Evolutionary conservation across 2,888 invertebrate genomes (phyloP), one percentile per base, ranked within the genome.

Genomic region (Napeogenes inachia): DNA sequence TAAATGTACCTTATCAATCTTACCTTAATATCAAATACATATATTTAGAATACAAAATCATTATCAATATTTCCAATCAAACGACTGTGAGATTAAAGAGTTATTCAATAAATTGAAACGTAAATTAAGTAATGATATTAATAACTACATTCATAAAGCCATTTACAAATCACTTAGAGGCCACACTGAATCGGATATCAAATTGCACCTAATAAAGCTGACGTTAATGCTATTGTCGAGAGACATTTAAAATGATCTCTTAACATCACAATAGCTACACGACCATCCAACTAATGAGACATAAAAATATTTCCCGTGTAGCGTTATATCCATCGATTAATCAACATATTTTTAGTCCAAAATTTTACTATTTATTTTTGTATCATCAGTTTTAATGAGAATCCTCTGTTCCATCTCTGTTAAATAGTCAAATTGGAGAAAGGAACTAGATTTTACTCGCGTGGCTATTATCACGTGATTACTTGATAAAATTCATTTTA

Each of bases 291-390:
- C 79, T 87, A 87, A 90, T 82, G 89, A 87, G 78, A 79, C 84
- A 80, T 82, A 87, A 88, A 90, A 89, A 88, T 89, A 86, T 87
- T 89, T 89, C 78, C 75, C 87, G 71, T 90, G 89, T 90, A 73
- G 74, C 82, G 76, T 84, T 79, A 84, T 84, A 78, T 71, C 75
- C 79, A 80, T 84, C 85, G 78, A 89, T 90, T 89, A 88, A 89
- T 89, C 87, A 85, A 81, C 76, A 79, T 71, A 75, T 78, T 80
- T 78, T 79, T 73, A 62, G 71, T 63, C 61, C 68, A 59, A 75
- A 74, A 73, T 73, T 76, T 73, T 74, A 77, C 57, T 12, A 42
- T 45, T 21, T 58, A 8, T 38, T n/a, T 53, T 10, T 33, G 30
- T 50, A 10, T 30, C 50, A 50, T 50, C 30, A 30, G 50, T 50